Conservation (phyloP, 2,888 invertebrate genomes). For the Macrophya annulata region DNA sequence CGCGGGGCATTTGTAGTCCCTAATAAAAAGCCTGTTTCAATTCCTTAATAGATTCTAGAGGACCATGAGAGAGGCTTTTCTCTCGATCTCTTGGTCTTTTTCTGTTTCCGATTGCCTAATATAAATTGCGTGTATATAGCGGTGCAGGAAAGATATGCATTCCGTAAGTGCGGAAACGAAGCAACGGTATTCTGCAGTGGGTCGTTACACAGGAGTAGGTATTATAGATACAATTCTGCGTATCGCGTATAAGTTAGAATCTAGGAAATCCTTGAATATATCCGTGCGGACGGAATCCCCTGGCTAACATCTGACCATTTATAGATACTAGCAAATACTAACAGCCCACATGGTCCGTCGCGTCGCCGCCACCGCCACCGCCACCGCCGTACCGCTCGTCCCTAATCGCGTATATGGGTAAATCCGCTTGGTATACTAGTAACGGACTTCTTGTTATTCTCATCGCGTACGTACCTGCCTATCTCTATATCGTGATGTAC, state of each 20-base stretch:
- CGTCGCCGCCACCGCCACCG: not conserved
- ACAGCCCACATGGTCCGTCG: conserved; percentile 29
- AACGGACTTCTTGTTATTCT: conserved; percentile 48
- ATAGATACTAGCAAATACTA: conserved; percentile 46
- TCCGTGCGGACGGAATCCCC: conserved; percentile 47
- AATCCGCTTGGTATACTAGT: conserved; percentile 44
- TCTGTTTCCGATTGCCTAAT: not conserved
- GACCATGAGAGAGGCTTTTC: not conserved
- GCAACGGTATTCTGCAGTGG: conserved; percentile 52
- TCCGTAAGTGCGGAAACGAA: conserved; percentile 61
- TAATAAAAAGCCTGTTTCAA: not conserved
- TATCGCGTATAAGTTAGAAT: conserved; percentile 57
- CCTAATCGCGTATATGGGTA: conserved; percentile 51
- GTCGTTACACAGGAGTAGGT: conserved; percentile 9
- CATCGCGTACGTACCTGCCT: conserved; percentile 37
- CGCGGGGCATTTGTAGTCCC: not conserved
- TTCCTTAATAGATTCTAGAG: not conserved
- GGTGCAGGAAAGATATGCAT: conserved; percentile 57
- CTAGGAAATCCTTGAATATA: conserved; percentile 22
- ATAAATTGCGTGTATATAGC: conserved; percentile 6
- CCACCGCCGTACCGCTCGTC: not conserved
- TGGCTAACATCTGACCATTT: conserved; percentile 44
- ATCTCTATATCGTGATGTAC: conserved; percentile 42
- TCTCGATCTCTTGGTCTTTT: not conserved
- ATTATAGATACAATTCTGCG: not conserved